Base-by-base conservation (phyloP, 2,113 vertebrate species). In the Cyrtonyx montezumae region DNA sequence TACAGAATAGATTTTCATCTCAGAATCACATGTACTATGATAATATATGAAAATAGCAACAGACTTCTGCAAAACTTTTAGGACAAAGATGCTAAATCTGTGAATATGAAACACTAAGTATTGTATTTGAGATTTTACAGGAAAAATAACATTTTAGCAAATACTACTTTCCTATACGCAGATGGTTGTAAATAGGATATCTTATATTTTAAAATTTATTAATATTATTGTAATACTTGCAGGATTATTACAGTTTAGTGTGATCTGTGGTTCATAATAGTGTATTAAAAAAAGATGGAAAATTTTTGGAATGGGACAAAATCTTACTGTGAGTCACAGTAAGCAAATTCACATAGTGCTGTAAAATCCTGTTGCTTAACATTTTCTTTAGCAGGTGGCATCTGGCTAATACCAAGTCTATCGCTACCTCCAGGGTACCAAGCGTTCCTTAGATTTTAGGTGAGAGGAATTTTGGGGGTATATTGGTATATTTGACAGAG, bases 361-460 rank as follows among this genome's bases (percentile, higher is more conserved):
- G 91, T 97, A 96, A 97, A 92, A 96, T 88, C 88, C 96, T 92
- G 51, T 18, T 45, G 94, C 69, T 91, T 92, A 97, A 99, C 98
- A 99, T 98, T 98, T 94, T 96, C 95, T 97, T 40, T 97, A 98
- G 98, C 98, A 99, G 98, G 99, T 99, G 98, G 98, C 98, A 98
- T 98, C 96, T 97, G 97, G 97, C 88, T 93, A 69, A 96, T 93
- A 84, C 91, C 18, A 42, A 97, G 92, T 87, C 96, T 96, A 30
- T 95, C 91, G 25, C 84, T 85, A 96, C 80, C 97, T 97, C 96
- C 96, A 94, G 97, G 97, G 98, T 98, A 98, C 96, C 97, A 97
- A 96, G 96, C 97, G 96, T 97, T 97, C 96, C 96, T 97, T 94
- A 95, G 32, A 93, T 96, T 95, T 98, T 95, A 95, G 93, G 95